These are phyloP conservation scores for Pocillopora meandrina DNA, from an alignment of 92 coral and sea anemone species.

Conservation along the genomic window DNA sequence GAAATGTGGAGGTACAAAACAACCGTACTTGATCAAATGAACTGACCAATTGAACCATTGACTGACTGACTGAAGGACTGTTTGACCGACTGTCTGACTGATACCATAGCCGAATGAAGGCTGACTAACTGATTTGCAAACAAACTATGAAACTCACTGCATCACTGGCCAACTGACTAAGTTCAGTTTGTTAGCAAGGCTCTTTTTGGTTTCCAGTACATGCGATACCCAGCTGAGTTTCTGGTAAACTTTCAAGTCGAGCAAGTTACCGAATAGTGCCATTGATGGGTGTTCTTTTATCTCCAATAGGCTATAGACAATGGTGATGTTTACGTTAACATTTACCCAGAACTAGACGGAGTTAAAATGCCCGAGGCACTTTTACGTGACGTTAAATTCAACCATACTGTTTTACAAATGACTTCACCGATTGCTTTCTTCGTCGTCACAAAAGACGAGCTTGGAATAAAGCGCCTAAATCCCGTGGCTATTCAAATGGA, in stretches of 20 bases:
- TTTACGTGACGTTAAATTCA: conserved; percentile 66
- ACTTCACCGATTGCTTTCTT: conserved; percentile 94
- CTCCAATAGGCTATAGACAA: conserved; percentile 75
- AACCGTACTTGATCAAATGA: background rate
- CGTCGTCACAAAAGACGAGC: conserved; percentile 67
- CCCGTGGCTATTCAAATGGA: conserved; percentile 93
- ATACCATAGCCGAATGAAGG: no score
- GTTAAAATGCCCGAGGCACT: conserved; percentile 68
- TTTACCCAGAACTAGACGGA: conserved; percentile 86
- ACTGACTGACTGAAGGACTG: background rate
- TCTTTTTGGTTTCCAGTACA: no score
- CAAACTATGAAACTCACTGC: no score
- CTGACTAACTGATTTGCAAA: no score
- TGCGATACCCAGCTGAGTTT: no score
- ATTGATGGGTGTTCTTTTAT: background rate
- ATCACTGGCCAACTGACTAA: no score
- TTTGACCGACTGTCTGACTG: background rate
- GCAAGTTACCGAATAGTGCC: no score
- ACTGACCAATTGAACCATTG: background rate
- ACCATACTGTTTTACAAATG: conserved; percentile 84
- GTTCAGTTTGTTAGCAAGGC: no score
- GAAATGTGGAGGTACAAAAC: no score
- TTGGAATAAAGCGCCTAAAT: conserved; percentile 72
- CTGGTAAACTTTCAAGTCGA: no score
- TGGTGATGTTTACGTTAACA: conserved; percentile 76